These are phyloP conservation scores for Furcula furcula DNA, from an alignment of 2,888 invertebrate genomes.

Conservation along the genomic window DNA sequence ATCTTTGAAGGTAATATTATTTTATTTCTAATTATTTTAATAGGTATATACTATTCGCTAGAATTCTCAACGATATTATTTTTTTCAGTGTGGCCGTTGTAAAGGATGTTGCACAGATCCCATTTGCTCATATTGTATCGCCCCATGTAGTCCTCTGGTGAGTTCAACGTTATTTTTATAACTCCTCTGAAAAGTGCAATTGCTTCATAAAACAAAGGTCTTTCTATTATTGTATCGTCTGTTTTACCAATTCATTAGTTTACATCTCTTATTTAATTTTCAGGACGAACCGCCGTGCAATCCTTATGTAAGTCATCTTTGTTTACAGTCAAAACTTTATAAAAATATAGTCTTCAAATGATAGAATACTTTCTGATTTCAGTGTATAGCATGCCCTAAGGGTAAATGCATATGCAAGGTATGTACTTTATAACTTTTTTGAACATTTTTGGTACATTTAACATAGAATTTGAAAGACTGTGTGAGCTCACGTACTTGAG, in stretches of 20 bases:
- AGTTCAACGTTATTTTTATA: constrained; percentile 7
- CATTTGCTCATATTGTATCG: constrained; percentile 26
- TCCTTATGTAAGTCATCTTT: constrained; percentile 20
- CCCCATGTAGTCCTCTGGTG: constrained; percentile 30
- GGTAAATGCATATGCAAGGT: constrained; percentile 43
- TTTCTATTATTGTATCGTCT: no score
- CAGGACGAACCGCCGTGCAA: constrained; percentile 23
- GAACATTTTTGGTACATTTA: no score
- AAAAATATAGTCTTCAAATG: no score
- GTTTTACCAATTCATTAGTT: no score
- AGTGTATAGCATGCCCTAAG: constrained; percentile 34
- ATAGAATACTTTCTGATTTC: constrained; percentile 10
- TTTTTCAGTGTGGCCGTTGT: constrained; percentile 51
- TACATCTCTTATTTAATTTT: constrained; percentile 1
- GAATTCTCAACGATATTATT: neutral
- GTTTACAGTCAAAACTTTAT: no score
- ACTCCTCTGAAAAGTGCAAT: no score
- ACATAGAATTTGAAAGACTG: no score
- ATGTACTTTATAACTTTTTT: no score
- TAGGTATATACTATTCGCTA: neutral
- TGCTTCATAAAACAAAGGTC: no score
- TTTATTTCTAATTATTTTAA: neutral
- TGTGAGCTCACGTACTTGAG: no score
- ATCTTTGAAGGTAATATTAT: constrained; percentile 52
- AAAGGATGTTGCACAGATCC: constrained; percentile 35